These are phyloP conservation scores for Caenorhabditis angaria DNA, from an alignment of 2,888 invertebrate genomes.

Conservation along the genomic window DNA sequence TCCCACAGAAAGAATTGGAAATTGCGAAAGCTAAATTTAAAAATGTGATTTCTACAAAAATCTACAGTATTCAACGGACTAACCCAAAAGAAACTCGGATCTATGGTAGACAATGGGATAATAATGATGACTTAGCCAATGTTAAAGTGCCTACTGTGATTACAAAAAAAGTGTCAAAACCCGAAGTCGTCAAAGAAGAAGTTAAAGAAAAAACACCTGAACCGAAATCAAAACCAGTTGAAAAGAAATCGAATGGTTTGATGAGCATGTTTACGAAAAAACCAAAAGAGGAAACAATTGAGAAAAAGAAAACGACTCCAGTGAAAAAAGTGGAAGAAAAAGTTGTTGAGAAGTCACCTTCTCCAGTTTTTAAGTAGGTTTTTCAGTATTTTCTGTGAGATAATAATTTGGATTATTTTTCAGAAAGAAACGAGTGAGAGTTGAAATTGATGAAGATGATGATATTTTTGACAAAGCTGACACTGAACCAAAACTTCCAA, in stretches of 20 bases:
- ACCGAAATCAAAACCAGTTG: slow-evolving; percentile 7
- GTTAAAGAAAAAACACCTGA: background rate
- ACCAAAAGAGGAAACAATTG: background rate
- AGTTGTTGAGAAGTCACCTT: slow-evolving; percentile 13
- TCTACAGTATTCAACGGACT: slow-evolving; percentile 41
- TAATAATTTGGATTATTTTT: background rate
- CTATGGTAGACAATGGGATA: slow-evolving; percentile 33
- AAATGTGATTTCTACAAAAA: slow-evolving; percentile 15
- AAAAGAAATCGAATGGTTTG: slow-evolving; percentile 16
- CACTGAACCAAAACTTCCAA: background rate
- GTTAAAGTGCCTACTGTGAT: background rate
- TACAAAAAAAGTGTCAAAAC: slow-evolving; percentile 2
- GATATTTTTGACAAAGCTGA: slow-evolving; percentile 7
- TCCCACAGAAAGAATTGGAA: slow-evolving; percentile 21
- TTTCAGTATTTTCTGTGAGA: background rate
- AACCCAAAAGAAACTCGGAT: slow-evolving; percentile 36
- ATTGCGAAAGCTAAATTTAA: slow-evolving; percentile 12
- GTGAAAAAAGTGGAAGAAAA: slow-evolving; percentile 4
- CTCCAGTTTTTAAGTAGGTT: slow-evolving; percentile 9
- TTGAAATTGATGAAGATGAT: slow-evolving; percentile 34
- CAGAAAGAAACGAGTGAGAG: slow-evolving; percentile 26
- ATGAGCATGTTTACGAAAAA: slow-evolving; percentile 28
- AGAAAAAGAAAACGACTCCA: background rate
- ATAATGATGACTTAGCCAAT: slow-evolving; percentile 28
- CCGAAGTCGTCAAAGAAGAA: too few species aligned